Base-by-base conservation (phyloP, 2,888 invertebrate species). In the Eretmocerus hayati region DNA sequence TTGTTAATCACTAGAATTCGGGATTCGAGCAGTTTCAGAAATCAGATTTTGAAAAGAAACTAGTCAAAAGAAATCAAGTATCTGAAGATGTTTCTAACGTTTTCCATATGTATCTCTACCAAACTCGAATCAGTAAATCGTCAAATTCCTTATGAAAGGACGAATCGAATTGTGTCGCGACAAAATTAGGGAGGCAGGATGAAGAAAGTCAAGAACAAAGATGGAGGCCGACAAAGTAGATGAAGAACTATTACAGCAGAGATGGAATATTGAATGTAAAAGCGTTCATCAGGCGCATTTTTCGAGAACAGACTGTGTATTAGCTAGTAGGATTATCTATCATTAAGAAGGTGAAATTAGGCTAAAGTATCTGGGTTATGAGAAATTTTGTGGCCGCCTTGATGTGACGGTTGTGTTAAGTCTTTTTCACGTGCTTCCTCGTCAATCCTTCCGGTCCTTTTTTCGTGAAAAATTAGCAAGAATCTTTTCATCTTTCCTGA, bases 351-450 rank as follows among this genome's bases (percentile, higher is more conserved):
- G 30, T 21, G 48, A 47, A 53, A 41, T 20, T 45, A 45, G 40
- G 50, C 36, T 45, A 48, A 53, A 51, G 39, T 56, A 56, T 64
- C 59, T 66, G 65, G 64, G 67, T 63, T 64, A 65, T 60, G 66
- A 62, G 63, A 65, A 55, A 54, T 62, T 61, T 63, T 62, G 60
- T 62, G 64, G 63, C 67, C 66, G 61, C 65, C 64, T 69, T 64
- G 63, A 67, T 69, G 64, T 70, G 66, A 70, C 65, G 69, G 67
- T 69, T 68, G 65, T 69, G 69, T 67, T 66, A 69, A 69, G 65
- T 67, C 66, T 68, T n/a, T 49, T 46, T 52, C 41, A 65, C 63
- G 64, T 68, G 66, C 66, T 66, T 67, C 66, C 64, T 64, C 56
- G 19, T 57, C 57, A 55, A 55, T 45, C 23, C 23, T 46, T 49